These are phyloP conservation scores for Dicycla oo DNA, from an alignment of 2,888 invertebrate genomes.

Conservation along the genomic window DNA sequence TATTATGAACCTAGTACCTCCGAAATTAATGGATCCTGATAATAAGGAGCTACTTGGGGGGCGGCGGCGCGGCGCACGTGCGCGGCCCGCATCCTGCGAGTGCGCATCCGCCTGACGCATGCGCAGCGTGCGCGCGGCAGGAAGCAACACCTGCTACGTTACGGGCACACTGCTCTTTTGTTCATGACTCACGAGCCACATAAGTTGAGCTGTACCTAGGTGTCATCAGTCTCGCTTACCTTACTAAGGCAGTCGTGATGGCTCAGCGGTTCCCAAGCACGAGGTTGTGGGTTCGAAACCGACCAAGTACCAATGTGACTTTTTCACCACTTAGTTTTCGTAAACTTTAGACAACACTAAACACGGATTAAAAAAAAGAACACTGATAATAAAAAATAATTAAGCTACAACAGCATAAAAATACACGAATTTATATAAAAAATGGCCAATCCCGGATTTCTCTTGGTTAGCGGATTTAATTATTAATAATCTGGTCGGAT, in stretches of 20 bases:
- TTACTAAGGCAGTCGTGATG: neutral
- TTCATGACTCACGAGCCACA: too few relatives aligned
- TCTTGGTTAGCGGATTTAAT: too few relatives aligned
- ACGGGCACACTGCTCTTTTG: neutral
- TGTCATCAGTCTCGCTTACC: neutral
- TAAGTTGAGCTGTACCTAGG: neutral
- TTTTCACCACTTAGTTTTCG: too few relatives aligned
- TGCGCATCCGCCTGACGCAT: conserved; percentile 69
- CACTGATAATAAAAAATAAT: too few relatives aligned
- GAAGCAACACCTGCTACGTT: conserved; percentile 31
- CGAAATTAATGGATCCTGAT: neutral
- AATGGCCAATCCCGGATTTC: too few relatives aligned
- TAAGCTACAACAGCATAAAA: too few relatives aligned
- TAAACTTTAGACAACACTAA: too few relatives aligned
- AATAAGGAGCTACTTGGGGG: conserved; percentile 1
- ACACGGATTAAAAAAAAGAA: too few relatives aligned
- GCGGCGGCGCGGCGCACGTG: neutral
- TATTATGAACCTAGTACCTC: neutral
- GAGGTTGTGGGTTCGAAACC: neutral
- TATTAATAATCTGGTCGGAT: too few relatives aligned
- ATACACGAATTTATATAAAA: too few relatives aligned
- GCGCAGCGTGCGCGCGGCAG: conserved; percentile 10
- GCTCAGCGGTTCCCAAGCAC: neutral
- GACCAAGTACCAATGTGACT: neutral
- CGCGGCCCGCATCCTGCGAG: too few relatives aligned